Evolutionary conservation across 2,113 vertebrate species (phyloP).

Genomic region (Axis porcinus): DNA sequence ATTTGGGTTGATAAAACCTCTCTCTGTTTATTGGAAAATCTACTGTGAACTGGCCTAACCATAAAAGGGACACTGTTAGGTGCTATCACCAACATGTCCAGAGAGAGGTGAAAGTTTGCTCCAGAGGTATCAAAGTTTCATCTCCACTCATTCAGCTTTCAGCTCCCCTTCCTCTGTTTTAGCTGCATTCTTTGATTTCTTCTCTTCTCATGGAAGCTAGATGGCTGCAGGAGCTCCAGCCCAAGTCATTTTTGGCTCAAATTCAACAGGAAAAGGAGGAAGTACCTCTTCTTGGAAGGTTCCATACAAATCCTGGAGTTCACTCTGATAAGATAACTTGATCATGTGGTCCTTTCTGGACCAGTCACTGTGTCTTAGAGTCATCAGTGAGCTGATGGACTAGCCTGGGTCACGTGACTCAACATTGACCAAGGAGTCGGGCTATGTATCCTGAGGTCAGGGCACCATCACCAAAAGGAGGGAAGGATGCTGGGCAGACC

Average conservation of each 20-base stretch:
- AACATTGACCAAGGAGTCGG: background rate
- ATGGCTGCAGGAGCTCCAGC: background rate
- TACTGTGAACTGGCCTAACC: background rate
- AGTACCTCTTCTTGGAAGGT: background rate
- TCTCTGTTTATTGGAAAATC: background rate
- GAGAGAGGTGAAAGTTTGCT: background rate
- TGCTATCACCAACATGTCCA: background rate
- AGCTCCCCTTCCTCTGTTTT: background rate
- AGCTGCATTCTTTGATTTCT: background rate
- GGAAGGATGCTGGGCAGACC: background rate
- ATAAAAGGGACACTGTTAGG: background rate
- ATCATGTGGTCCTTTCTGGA: background rate
- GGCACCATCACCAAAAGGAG: background rate
- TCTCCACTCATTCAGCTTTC: background rate
- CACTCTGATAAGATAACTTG: background rate
- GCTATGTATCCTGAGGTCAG: background rate
- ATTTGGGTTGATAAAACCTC: background rate
- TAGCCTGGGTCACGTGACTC: background rate
- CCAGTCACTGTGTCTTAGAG: background rate
- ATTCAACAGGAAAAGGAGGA: background rate
- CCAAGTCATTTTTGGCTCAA: background rate
- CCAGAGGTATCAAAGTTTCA: background rate
- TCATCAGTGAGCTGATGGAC: background rate
- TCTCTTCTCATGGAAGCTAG: background rate
- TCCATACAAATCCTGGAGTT: background rate